Evolutionary conservation across 2,888 invertebrate species (phyloP).

Genomic region (Nipponacmea schrenckii): DNA sequence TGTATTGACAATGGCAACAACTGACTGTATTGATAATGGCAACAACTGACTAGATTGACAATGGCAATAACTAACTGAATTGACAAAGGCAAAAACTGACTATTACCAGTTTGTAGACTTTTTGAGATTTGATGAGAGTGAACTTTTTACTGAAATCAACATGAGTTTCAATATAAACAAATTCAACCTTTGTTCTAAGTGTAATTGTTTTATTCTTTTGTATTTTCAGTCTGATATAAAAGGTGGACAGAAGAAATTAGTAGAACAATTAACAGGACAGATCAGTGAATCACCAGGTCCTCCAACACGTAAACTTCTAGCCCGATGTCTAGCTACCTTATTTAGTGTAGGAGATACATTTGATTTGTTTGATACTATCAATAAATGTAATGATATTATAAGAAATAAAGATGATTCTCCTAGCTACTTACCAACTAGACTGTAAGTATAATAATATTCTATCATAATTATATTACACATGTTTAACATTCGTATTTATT

Average conservation of each 20-base stretch:
- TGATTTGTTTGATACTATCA: conserved; percentile 94
- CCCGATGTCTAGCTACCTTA: conserved; percentile 88
- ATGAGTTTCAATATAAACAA: too few species aligned
- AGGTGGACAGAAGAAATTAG: conserved; percentile 93
- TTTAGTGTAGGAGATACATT: conserved; percentile 98
- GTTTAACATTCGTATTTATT: too few species aligned
- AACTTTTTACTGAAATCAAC: too few species aligned
- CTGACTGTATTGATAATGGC: too few species aligned
- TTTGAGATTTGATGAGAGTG: too few species aligned
- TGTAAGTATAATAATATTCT: conserved; percentile 76
- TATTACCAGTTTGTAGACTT: too few species aligned
- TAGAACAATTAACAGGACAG: conserved; percentile 90
- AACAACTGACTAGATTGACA: too few species aligned
- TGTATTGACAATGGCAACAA: too few species aligned
- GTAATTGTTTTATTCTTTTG: conserved; percentile 16
- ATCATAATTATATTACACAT: too few species aligned
- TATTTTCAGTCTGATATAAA: conserved; percentile 89
- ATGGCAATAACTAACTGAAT: too few species aligned
- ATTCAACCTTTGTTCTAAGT: too few species aligned
- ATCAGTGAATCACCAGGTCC: conserved; percentile 90
- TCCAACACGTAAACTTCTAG: conserved; percentile 90
- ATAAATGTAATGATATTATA: conserved; percentile 96
- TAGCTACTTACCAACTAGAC: conserved; percentile 89
- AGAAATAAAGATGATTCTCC: conserved; percentile 98
- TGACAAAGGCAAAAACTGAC: too few species aligned